Evolutionary conservation across 2,797 vertebrate genomes (phyloP).

Genomic region (Cygnus olor): DNA sequence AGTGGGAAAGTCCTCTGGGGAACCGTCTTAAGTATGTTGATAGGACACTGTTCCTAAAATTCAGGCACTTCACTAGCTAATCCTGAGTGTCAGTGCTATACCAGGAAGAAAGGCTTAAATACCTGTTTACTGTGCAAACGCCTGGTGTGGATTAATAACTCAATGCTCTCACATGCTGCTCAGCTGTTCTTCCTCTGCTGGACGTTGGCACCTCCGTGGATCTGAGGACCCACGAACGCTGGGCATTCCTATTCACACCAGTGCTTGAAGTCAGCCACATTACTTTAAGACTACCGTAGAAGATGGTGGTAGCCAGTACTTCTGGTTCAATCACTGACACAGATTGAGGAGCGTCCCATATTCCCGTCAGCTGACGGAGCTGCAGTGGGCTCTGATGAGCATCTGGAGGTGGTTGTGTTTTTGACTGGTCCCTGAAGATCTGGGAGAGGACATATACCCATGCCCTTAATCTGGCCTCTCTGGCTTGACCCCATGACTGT

Average conservation of each 20-base stretch:
- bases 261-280: background rate
- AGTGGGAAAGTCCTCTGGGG: background rate
- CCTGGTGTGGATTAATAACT: constrained; percentile 1
- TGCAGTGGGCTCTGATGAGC: background rate
- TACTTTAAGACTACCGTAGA: background rate
- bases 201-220: background rate
- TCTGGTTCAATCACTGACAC: background rate
- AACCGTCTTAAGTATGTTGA: background rate
- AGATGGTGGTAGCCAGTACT: background rate
- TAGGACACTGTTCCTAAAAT: background rate
- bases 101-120: constrained; percentile 12
- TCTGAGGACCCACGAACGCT: background rate
- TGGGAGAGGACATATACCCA: background rate
- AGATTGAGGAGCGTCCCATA: background rate
- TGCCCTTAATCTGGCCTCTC: background rate
- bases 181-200: background rate
- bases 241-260: background rate
- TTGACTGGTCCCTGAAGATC: background rate
- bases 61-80: background rate
- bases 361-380: background rate
- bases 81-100: background rate
- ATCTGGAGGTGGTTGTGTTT: background rate
- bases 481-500: background rate
- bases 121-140: background rate
- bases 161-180: background rate